Evolutionary conservation across 1,140 invertebrate genomes (phyloP).

Genomic region (Drosophila rhopaloa): DNA sequence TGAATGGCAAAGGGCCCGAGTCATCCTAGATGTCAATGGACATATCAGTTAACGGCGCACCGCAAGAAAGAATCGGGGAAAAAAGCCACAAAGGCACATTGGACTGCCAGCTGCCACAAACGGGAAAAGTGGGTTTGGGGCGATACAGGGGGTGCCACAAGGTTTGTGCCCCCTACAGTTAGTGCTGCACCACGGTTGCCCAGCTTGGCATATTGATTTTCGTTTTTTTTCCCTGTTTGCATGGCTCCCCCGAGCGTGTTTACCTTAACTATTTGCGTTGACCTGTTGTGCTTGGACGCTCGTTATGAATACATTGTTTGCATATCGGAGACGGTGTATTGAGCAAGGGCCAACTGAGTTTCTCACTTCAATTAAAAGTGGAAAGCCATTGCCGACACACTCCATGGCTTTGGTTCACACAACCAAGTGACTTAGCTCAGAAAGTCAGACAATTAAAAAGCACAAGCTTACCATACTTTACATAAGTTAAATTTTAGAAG

Average conservation of each 20-base stretch:
- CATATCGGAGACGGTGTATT: background rate
- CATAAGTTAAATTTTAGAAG: no score
- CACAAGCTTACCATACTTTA: no score
- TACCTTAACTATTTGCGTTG: slow-evolving; percentile 40
- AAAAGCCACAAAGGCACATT: slow-evolving; percentile 11
- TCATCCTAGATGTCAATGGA: slow-evolving; percentile 30
- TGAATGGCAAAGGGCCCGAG: slow-evolving; percentile 24
- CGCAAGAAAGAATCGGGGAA: slow-evolving; percentile 18
- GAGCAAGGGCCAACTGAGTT: slow-evolving; percentile 2
- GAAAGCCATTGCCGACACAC: slow-evolving; percentile 50
- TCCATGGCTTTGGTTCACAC: background rate
- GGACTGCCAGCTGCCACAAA: slow-evolving; percentile 16
- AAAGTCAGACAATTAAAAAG: background rate
- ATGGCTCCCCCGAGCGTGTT: slow-evolving; percentile 2
- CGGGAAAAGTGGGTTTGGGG: background rate
- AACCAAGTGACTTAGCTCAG: background rate
- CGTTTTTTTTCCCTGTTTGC: background rate
- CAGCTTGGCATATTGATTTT: slow-evolving; percentile 68
- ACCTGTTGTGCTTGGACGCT: slow-evolving; percentile 37
- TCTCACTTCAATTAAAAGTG: slow-evolving; percentile 59
- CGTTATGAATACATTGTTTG: slow-evolving; percentile 46
- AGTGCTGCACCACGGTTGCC: slow-evolving; percentile 29
- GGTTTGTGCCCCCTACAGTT: background rate
- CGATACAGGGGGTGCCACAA: background rate
- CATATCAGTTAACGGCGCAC: slow-evolving; percentile 11